Evolutionary conservation across 2,113 vertebrate genomes (phyloP).

Genomic region (Beaufortia kweichowensis): DNA sequence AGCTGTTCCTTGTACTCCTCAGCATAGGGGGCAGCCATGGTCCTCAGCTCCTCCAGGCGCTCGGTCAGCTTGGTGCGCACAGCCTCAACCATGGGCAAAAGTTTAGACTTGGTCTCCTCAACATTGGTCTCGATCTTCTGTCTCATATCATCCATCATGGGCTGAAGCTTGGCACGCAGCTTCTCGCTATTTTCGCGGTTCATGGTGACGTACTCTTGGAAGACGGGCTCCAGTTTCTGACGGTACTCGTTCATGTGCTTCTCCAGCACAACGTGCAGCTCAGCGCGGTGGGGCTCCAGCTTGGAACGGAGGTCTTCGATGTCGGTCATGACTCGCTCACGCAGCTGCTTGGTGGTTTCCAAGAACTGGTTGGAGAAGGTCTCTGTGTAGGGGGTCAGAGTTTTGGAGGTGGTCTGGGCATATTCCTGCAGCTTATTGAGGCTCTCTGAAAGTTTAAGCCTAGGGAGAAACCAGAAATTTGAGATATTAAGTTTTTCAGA

Average conservation of each 20-base stretch:
- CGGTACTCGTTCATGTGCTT: conserved; percentile 68
- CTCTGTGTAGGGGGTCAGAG: conserved; percentile 67
- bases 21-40: conserved; percentile 64
- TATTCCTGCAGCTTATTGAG: conserved; percentile 65
- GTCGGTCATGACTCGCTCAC: conserved; percentile 70
- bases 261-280: conserved; percentile 72
- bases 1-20: conserved; percentile 66
- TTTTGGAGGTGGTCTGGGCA: conserved; percentile 59
- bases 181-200: conserved; percentile 55
- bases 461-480: conserved; percentile 45
- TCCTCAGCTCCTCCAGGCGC: conserved; percentile 70
- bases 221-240: conserved; percentile 66
- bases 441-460: conserved; percentile 71
- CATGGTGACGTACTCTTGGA: conserved; percentile 64
- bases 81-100: conserved; percentile 67
- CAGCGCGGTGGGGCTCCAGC: conserved; percentile 68
- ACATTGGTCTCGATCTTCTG: conserved; percentile 66
- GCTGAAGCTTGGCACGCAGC: conserved; percentile 66
- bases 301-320: conserved; percentile 66
- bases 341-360: conserved; percentile 58
- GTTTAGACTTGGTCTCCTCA: conserved; percentile 70
- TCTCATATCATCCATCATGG: conserved; percentile 63
- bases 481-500: background rate
- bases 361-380: conserved; percentile 65
- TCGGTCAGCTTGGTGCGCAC: conserved; percentile 70